phyloP scores from a whole-genome alignment of 2,888 invertebrate species.

The Microplitis deprimator region DNA sequence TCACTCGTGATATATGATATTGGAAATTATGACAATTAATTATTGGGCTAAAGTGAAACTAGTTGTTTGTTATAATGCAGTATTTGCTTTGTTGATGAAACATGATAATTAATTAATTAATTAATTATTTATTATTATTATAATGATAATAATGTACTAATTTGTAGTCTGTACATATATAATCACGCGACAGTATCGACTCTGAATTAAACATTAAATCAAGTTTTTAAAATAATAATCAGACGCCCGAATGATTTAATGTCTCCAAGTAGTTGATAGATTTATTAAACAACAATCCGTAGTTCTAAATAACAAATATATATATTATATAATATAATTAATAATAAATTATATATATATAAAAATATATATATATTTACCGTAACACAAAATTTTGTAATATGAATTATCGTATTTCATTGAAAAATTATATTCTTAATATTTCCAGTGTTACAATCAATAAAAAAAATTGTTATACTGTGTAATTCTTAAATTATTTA shows the following conservation, averaged over 20 bases:
- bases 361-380: slow-evolving; percentile 32
- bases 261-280: slow-evolving; percentile 30
- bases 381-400: slow-evolving; percentile 59
- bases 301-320: slow-evolving; percentile 8
- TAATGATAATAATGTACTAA: slow-evolving; percentile 25
- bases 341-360: slow-evolving; percentile 29
- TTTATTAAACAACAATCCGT: slow-evolving; percentile 31
- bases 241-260: slow-evolving; percentile 1
- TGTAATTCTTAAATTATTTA: slow-evolving; percentile 47
- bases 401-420: slow-evolving; percentile 66
- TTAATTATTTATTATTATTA: neutral
- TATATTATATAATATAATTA: slow-evolving; percentile 2
- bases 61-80: slow-evolving; percentile 47
- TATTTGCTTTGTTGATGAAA: slow-evolving; percentile 47
- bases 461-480: slow-evolving; percentile 68
- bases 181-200: slow-evolving; percentile 42
- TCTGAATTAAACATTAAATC: slow-evolving; percentile 23
- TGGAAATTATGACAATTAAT: slow-evolving; percentile 23
- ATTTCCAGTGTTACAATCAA: slow-evolving; percentile 70
- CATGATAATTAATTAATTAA: slow-evolving; percentile 12
- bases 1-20: slow-evolving; percentile 27
- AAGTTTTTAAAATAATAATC: slow-evolving; percentile 18
- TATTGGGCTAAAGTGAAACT: slow-evolving; percentile 10
- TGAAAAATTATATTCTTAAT: slow-evolving; percentile 70
- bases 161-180: slow-evolving; percentile 51